Evolutionary conservation across 2,888 invertebrate species (phyloP), one percentile per base, ranked within the genome.

Genomic region (Drosophila tanythrix): DNA sequence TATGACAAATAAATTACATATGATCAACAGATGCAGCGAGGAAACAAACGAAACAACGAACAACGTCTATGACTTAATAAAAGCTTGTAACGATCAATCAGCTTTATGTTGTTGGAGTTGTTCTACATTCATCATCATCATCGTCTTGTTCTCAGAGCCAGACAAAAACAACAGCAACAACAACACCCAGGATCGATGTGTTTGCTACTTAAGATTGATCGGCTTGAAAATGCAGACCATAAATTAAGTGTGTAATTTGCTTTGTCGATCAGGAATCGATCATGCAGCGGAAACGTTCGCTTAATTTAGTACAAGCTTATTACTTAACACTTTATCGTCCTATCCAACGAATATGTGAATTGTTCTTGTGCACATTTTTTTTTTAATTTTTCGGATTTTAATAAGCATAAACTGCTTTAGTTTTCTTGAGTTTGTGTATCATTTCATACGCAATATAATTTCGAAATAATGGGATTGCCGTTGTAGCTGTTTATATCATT

Each of bases 1-100:
- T 92, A 92, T 91, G 92, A 92, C 92, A 92, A 92, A 92, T 92
- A 92, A 92, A 92, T 92, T 92, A 90, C 92, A 92, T 83, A 82
- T 86, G 87, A 87, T 88, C 90, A 79, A 72, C 90, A 76, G 79
- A 87, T 76, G 70, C 76, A 75, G 68, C 77, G 27, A 70, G 76
- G 76, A 67, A 36, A 69, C 46, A 31, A 57, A 8, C 36, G 55
- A 55, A 38, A n/a, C 55, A 56, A 68, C 55, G 36, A 74, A 57
- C 53, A 59, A 57, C 55, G 78, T 83, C 77, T 85, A 89, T 86
- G 90, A 88, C 88, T 88, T 90, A 88, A 89, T 88, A 88, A 86
- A 88, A 88, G 74, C 79, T 81, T 86, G 88, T 88, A 86, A 59
- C 83, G 83, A 88, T 88, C 90, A 88, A 89, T 88, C 83, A 85